Conservation (phyloP, 2,113 vertebrate species). For the Malurus elegans region DNA sequence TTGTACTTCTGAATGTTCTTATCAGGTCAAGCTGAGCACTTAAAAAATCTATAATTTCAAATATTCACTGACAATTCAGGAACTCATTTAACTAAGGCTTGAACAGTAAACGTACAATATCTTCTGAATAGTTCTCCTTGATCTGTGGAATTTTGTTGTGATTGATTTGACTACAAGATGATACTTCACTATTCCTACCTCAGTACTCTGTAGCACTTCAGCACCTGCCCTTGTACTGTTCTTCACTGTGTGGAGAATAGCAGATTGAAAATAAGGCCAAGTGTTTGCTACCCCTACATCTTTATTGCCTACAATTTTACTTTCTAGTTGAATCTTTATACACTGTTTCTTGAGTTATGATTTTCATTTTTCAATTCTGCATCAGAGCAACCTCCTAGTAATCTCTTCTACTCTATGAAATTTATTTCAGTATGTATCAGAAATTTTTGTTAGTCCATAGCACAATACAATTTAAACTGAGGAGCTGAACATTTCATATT, state of each 20-base stretch:
- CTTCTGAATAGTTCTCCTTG: neutral
- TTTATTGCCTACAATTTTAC: neutral
- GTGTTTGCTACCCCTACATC: neutral
- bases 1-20: neutral
- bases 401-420: neutral
- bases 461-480: neutral
- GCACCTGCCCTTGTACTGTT: neutral
- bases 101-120: neutral
- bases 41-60: neutral
- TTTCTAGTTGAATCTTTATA: neutral
- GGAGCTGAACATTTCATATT: neutral
- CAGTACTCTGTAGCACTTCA: neutral
- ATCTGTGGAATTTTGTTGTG: neutral
- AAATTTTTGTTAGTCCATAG: neutral
- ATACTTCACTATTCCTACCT: neutral
- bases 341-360: neutral
- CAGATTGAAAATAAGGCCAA: neutral
- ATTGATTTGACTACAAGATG: neutral
- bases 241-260: neutral
- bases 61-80: neutral
- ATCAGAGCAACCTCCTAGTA: neutral
- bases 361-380: neutral
- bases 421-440: neutral
- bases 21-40: neutral
- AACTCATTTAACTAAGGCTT: neutral